A percentile compares a stretch with the other conserved stretches of the same genome.
Evolutionary conservation across 2,888 invertebrate genomes (phyloP).

Genomic region (Drosophila fulvimacula): DNA sequence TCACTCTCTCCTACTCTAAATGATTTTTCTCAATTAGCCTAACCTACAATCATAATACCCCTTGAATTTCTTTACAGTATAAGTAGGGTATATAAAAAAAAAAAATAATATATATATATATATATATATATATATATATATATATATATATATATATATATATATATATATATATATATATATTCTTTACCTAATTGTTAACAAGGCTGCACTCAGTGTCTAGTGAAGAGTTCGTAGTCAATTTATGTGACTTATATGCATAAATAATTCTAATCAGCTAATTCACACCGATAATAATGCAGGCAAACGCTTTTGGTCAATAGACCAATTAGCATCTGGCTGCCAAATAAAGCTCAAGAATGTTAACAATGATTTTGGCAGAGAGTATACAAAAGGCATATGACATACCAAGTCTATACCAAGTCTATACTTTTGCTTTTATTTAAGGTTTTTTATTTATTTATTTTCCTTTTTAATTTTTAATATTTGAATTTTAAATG

Average conservation of each 20-base stretch:
- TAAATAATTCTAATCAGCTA: slow-evolving; percentile 25
- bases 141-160: not conserved
- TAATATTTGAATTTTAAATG: slow-evolving; percentile 61
- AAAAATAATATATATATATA: too few species aligned
- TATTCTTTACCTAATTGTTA: slow-evolving; percentile 1
- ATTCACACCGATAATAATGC: slow-evolving; percentile 12
- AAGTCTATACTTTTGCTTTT: not conserved
- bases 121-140: too few species aligned
- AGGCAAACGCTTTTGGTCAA: slow-evolving; percentile 23
- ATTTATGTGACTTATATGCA: not conserved
- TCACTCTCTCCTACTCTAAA: not conserved
- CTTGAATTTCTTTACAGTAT: not conserved
- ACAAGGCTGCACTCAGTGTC: not conserved
- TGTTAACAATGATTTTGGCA: slow-evolving; percentile 21
- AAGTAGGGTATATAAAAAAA: not conserved
- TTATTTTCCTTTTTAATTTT: slow-evolving; percentile 11
- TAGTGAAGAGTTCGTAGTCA: not conserved
- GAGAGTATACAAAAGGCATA: not conserved
- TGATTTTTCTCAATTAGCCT: too few species aligned
- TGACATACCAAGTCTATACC: not conserved
- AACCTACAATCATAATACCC: not conserved
- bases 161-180: not conserved
- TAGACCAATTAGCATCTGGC: slow-evolving; percentile 33
- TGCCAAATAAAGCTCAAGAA: slow-evolving; percentile 43
- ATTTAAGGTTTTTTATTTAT: not conserved